phyloP scores from a whole-genome alignment of 2,888 invertebrate species.

The Idaea dimidiata region DNA sequence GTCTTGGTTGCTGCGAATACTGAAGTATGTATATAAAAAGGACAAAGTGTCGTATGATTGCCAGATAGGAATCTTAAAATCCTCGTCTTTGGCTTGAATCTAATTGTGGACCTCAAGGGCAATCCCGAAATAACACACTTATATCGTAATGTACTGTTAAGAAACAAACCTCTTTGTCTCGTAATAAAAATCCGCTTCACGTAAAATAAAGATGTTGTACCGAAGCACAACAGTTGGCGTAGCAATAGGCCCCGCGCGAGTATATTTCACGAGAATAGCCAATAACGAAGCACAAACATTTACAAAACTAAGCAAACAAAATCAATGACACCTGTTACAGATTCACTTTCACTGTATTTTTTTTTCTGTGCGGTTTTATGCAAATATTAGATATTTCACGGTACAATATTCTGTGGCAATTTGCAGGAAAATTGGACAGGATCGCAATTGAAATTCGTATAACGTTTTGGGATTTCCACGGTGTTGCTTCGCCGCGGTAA shows the following conservation, averaged over 20 bases:
- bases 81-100: too few species aligned
- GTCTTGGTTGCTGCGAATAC: too few species aligned
- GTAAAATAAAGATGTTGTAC: conserved; percentile 20
- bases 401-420: conserved; percentile 69
- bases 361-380: conserved; percentile 54
- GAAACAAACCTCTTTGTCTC: not conserved
- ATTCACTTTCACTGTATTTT: conserved; percentile 62
- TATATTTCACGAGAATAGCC: conserved; percentile 35
- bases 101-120: too few species aligned
- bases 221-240: conserved; percentile 20
- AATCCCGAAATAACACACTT: too few species aligned
- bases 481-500: conserved; percentile 28
- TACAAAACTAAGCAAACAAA: conserved; percentile 51
- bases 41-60: too few species aligned
- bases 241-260: conserved; percentile 18
- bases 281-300: conserved; percentile 40
- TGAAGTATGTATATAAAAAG: too few species aligned
- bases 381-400: conserved; percentile 67
- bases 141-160: too few species aligned
- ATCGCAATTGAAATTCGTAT: conserved; percentile 73
- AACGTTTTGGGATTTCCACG: conserved; percentile 68
- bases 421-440: conserved; percentile 71
- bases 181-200: conserved; percentile 20
- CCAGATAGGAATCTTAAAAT: too few species aligned
- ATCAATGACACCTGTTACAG: conserved; percentile 68